phyloP scores from a whole-genome alignment of 2,113 vertebrate species.

The Lucifuga dentata region DNA sequence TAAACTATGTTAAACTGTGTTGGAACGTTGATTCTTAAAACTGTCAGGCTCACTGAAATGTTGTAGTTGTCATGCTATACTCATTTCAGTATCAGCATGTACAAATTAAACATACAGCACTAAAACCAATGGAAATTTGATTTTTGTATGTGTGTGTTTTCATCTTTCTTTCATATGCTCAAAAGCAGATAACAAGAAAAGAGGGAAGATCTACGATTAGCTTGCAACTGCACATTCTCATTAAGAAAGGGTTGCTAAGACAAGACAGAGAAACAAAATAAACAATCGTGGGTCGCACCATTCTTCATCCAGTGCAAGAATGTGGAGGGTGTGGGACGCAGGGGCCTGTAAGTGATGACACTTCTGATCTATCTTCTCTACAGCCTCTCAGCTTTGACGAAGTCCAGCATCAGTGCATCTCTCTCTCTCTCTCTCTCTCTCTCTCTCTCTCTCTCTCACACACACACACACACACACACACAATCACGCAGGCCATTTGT shows the following conservation, averaged over 20 bases:
- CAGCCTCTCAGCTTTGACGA: slow-evolving; percentile 67
- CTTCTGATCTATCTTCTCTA: slow-evolving; percentile 76
- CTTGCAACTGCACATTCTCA: slow-evolving; percentile 71
- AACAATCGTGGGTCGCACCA: slow-evolving; percentile 68
- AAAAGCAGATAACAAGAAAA: slow-evolving; percentile 56
- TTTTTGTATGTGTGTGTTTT: too few species aligned
- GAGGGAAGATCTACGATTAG: slow-evolving; percentile 51
- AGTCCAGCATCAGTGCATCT: slow-evolving; percentile 63
- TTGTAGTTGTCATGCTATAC: too few species aligned
- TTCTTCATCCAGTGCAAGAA: slow-evolving; percentile 72
- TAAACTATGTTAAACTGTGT: too few species aligned
- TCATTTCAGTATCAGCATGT: too few species aligned
- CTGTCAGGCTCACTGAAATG: too few species aligned
- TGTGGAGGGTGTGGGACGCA: slow-evolving; percentile 65
- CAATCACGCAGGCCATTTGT: slow-evolving; percentile 84
- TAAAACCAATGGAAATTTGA: slow-evolving; percentile 55
- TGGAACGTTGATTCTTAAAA: too few species aligned
- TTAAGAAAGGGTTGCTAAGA: slow-evolving; percentile 73
- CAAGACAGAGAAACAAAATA: slow-evolving; percentile 80
- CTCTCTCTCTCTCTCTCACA: slow-evolving; percentile 22
- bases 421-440: slow-evolving; percentile 22
- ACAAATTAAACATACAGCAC: slow-evolving; percentile 10
- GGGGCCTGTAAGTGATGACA: slow-evolving; percentile 68
- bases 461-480: slow-evolving; percentile 46
- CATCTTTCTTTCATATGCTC: slow-evolving; percentile 64